Conservation (phyloP, 2,113 vertebrate genomes). For the Tautogolabrus adspersus region DNA sequence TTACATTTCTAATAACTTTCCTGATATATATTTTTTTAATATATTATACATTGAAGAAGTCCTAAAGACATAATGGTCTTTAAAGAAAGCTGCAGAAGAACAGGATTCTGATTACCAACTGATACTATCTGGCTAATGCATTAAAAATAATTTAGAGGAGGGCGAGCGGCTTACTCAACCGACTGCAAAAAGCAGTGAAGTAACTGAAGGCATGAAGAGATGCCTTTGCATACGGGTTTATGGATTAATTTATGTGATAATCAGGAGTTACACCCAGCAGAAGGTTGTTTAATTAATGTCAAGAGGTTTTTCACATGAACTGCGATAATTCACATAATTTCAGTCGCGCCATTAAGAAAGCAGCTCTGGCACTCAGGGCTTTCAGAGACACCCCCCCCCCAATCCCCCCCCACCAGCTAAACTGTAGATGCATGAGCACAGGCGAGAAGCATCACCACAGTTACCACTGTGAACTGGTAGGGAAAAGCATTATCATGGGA, state of each 20-base stretch:
- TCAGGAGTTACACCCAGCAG: constrained; percentile 62
- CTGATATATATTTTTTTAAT: no score
- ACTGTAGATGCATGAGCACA: constrained; percentile 35
- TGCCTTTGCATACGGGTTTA: constrained; percentile 57
- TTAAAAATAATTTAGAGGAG: constrained; percentile 61
- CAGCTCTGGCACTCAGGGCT: constrained; percentile 14
- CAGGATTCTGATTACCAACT: constrained; percentile 51
- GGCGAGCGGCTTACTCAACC: constrained; percentile 22
- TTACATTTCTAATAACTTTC: no score
- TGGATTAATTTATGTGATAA: constrained; percentile 69
- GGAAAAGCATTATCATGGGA: constrained; percentile 42
- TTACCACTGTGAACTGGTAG: constrained; percentile 38
- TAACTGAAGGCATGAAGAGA: constrained; percentile 46
- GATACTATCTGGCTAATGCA: constrained; percentile 57
- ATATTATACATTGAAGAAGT: constrained; percentile 11
- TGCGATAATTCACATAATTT: constrained; percentile 65
- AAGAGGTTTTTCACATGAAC: constrained; percentile 67
- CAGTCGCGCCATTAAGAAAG: constrained; percentile 44
- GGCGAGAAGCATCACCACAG: constrained; percentile 35
- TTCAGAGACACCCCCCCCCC: not conserved
- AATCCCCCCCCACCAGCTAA: not conserved
- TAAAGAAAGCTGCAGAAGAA: constrained; percentile 25
- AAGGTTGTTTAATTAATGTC: constrained; percentile 74
- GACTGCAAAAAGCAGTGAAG: constrained; percentile 46
- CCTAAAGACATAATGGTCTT: not conserved